Percentiles rank a stretch among this genome's conserved stretches.
Conservation (phyloP, 2,888 invertebrate species). For the Drosophila ustulata region DNA sequence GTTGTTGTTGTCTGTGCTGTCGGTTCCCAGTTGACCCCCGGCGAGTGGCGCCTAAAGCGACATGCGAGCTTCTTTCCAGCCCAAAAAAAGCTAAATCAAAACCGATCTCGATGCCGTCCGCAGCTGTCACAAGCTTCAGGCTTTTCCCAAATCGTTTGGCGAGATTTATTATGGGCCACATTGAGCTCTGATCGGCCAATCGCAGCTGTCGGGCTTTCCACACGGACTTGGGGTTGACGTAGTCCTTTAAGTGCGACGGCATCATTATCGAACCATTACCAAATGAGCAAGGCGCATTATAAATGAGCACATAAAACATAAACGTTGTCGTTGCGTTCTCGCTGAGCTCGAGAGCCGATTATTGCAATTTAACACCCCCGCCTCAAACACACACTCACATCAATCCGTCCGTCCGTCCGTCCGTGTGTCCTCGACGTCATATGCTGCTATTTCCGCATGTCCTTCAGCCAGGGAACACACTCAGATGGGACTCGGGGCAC, state of each 20-base stretch:
- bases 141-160: constrained; percentile 16
- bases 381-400: constrained; percentile 27
- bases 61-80: constrained; percentile 52
- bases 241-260: constrained; percentile 55
- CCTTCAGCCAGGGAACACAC: constrained; percentile 53
- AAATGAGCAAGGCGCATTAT: constrained; percentile 80
- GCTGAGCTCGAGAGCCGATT: constrained; percentile 78
- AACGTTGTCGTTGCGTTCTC: constrained; percentile 72
- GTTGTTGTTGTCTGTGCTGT: constrained; percentile 8
- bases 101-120: constrained; percentile 15
- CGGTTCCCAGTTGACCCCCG: constrained; percentile 61
- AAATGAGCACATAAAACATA: constrained; percentile 81
- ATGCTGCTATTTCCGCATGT: constrained; percentile 66
- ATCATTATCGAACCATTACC: constrained; percentile 82
- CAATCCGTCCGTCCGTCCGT: constrained; percentile 29
- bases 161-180: constrained; percentile 54
- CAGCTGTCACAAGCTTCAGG: constrained; percentile 41
- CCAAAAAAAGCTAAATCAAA: constrained; percentile 7
- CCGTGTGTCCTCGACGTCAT: constrained; percentile 46
- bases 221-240: constrained; percentile 26
- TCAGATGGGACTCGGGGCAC: constrained; percentile 57
- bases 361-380: constrained; percentile 81
- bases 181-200: constrained; percentile 16
- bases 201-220: constrained; percentile 81
- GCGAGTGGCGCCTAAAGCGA: constrained; percentile 70